Evolutionary conservation across 2,888 invertebrate species (phyloP), one percentile per base, ranked within the genome.

Genomic region (Amphipyra berbera): DNA sequence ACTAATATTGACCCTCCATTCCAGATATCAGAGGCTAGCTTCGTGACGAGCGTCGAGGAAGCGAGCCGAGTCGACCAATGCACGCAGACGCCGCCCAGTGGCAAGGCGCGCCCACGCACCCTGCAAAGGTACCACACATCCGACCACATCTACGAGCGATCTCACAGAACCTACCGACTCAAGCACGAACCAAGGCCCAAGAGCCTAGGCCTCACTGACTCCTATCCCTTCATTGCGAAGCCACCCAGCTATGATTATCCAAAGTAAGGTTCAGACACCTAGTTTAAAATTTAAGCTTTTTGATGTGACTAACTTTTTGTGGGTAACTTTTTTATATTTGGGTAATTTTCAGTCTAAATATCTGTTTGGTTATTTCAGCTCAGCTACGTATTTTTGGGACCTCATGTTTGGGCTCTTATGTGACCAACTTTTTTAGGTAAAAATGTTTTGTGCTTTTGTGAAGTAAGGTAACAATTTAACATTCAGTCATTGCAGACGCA

Each of bases 121-220:
- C 90, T 96, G 64, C 95, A 95, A 88, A 90, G 96, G 85, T 94
- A 95, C 83, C 91, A 95, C 86, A 96, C 96, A 13, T 90, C 93
- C 46, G 96, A 96, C 90, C 89, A 95, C 86, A 79, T 92, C 73
- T 90, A 88, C 87, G 92, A 91, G 79, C 68, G 88, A 58, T 76
- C 87, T 59, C 86, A 88, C 82, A 84, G 86, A 86, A 42, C 79
- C 35, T 60, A 85, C 74, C 82, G 88, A 55, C 71, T 79, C 70
- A 89, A 86, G 78, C 83, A 86, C 81, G 90, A 91, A 53, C 70
- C 72, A 46, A 73, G 92, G 64, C 91, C 91, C 38, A 92, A 90
- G 82, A 90, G 90, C 70, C 78, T 94, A 67, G 93, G 90, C 40
- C 83, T 91, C 65, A 90, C 90, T 71, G 94, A 95, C 64, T 90